phyloP scores from a whole-genome alignment of 2,888 invertebrate species.

The Megastigmus dorsalis region DNA sequence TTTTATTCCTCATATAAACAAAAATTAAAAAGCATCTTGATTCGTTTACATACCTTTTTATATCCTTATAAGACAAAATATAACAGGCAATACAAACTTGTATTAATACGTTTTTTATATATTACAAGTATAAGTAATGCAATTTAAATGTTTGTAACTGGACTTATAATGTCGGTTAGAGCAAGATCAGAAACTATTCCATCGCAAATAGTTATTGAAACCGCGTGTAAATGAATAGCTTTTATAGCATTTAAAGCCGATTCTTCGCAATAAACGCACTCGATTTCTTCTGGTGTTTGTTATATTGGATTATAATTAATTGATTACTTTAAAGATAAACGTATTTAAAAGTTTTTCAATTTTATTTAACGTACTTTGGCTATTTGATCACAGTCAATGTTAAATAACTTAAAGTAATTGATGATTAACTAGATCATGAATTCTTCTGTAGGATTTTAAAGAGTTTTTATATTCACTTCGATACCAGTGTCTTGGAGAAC shows the following conservation, averaged over 20 bases:
- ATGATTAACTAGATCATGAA: slow-evolving; percentile 60
- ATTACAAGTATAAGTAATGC: not conserved
- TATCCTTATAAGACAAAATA: slow-evolving; percentile 59
- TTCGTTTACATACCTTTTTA: slow-evolving; percentile 61
- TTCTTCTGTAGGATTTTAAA: slow-evolving; percentile 63
- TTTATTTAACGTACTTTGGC: slow-evolving; percentile 55
- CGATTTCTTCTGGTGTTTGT: slow-evolving; percentile 60
- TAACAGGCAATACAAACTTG: not conserved
- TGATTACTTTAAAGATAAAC: not conserved
- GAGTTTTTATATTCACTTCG: slow-evolving; percentile 58
- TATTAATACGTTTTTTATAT: not conserved
- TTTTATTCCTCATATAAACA: slow-evolving; percentile 56
- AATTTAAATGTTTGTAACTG: slow-evolving; percentile 50
- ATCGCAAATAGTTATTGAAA: slow-evolving; percentile 56
- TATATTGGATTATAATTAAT: slow-evolving; percentile 31
- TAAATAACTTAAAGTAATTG: slow-evolving; percentile 58
- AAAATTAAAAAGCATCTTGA: slow-evolving; percentile 56
- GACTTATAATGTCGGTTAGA: slow-evolving; percentile 62
- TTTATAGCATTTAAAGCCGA: slow-evolving; percentile 52
- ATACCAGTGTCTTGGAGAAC: slow-evolving; percentile 57
- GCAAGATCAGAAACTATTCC: slow-evolving; percentile 61
- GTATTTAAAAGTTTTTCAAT: not conserved
- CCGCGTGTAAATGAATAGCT: slow-evolving; percentile 61
- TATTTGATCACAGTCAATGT: slow-evolving; percentile 58
- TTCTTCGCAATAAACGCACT: slow-evolving; percentile 4